phyloP scores from a whole-genome alignment of 2,797 vertebrate genomes.

The Margarornis squamiger region DNA sequence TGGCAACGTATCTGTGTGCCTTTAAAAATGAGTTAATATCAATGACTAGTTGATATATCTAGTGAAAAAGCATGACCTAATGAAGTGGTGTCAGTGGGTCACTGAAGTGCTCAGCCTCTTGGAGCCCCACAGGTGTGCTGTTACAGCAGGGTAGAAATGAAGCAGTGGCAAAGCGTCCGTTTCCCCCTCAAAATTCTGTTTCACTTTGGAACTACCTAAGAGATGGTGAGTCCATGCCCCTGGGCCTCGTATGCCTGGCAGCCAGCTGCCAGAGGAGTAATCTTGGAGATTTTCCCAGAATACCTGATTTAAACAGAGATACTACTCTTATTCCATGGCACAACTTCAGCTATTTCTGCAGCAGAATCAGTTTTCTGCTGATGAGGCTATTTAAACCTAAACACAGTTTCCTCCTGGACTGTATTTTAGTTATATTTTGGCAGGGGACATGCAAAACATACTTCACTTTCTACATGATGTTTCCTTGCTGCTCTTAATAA shows the following conservation, averaged over 20 bases:
- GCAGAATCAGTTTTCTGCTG: background rate
- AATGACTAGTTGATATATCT: background rate
- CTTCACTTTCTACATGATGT: background rate
- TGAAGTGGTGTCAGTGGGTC: background rate
- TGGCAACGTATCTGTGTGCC: background rate
- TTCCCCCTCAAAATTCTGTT: constrained; percentile 59
- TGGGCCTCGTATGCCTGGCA: constrained; percentile 74
- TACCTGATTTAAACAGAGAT: constrained; percentile 53
- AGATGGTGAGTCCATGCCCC: constrained; percentile 37
- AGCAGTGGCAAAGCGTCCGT: constrained; percentile 43
- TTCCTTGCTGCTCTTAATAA: background rate
- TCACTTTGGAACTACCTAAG: constrained; percentile 70
- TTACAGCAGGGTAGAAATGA: constrained; percentile 74
- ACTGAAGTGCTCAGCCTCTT: background rate
- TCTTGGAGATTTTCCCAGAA: constrained; percentile 41
- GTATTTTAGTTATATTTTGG: background rate
- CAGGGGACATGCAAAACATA: rapidly evolving
- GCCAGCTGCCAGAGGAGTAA: constrained; percentile 75
- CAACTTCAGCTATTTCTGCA: background rate
- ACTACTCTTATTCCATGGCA: background rate
- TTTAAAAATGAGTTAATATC: background rate
- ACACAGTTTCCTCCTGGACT: rapidly evolving
- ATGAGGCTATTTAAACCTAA: background rate
- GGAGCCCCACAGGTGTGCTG: constrained; percentile 1
- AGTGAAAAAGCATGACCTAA: background rate